phyloP scores from a whole-genome alignment of 2,888 invertebrate species.

The Zootermopsis nevadensis region DNA sequence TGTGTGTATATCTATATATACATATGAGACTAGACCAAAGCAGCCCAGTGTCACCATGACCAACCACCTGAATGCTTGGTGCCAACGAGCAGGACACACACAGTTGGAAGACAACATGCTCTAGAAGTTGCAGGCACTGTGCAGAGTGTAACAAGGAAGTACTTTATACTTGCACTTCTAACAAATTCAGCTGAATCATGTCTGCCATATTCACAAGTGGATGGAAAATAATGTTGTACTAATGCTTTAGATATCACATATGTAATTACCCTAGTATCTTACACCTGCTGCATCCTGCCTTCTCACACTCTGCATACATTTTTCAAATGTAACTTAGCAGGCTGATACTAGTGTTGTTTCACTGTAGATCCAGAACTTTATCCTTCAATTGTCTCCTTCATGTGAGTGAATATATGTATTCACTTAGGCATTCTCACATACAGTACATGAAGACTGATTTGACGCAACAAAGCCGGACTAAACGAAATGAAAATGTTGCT shows the following conservation, averaged over 20 bases:
- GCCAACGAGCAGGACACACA: background rate
- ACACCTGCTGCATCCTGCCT: background rate
- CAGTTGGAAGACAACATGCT: slow-evolving; percentile 13
- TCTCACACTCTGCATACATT: background rate
- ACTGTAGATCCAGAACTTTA: background rate
- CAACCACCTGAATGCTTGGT: background rate
- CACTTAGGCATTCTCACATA: slow-evolving; percentile 2
- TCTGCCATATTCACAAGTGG: background rate
- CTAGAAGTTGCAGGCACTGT: background rate
- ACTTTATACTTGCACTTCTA: background rate
- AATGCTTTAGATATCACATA: background rate
- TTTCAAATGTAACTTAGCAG: background rate
- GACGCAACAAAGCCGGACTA: background rate
- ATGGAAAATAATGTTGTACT: background rate
- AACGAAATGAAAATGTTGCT: background rate
- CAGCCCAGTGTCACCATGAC: background rate
- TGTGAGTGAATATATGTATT: background rate
- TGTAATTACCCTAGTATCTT: background rate
- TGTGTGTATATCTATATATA: no score
- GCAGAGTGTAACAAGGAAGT: slow-evolving; percentile 22
- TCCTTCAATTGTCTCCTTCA: background rate
- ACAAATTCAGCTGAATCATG: background rate
- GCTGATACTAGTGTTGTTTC: background rate
- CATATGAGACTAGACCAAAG: background rate
- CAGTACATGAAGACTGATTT: background rate